These are phyloP conservation scores for Hipparchia sbordonii DNA, from an alignment of 2,888 invertebrate genomes.

Conservation along the genomic window DNA sequence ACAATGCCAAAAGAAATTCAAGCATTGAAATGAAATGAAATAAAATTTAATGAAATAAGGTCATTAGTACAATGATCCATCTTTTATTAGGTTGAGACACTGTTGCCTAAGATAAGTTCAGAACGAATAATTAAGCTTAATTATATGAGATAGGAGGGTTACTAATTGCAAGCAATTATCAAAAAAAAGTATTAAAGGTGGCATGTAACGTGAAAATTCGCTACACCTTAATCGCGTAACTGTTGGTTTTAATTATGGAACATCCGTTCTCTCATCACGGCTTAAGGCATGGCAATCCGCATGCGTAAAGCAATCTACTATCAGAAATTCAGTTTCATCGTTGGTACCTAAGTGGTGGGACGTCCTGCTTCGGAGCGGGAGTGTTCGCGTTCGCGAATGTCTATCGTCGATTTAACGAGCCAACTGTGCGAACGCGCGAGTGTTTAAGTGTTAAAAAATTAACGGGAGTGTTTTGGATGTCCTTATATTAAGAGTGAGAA, in stretches of 20 bases:
- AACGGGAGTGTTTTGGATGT: background rate
- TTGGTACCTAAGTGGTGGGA: slow-evolving; percentile 54
- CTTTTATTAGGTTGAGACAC: no score
- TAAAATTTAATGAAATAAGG: no score
- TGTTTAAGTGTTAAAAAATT: slow-evolving; percentile 20
- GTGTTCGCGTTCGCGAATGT: slow-evolving; percentile 48
- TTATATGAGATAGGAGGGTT: background rate
- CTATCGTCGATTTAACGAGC: slow-evolving; percentile 39
- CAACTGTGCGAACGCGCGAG: slow-evolving; percentile 11
- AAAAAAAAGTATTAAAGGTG: slow-evolving; percentile 26
- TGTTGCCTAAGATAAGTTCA: no score
- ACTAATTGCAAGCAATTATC: slow-evolving; percentile 22
- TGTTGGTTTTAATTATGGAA: slow-evolving; percentile 69
- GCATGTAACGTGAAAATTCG: slow-evolving; percentile 28
- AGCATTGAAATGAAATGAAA: no score
- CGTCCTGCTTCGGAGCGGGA: slow-evolving; percentile 49
- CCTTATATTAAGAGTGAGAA: background rate
- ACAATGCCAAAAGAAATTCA: no score
- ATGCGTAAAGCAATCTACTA: slow-evolving; percentile 71
- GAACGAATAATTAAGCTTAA: background rate
- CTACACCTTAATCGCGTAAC: slow-evolving; percentile 57
- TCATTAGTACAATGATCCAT: no score
- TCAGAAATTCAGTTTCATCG: slow-evolving; percentile 65
- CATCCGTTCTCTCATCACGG: slow-evolving; percentile 64
- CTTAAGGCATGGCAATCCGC: slow-evolving; percentile 66